Base-by-base conservation (phyloP, 2,888 invertebrate species). In the Matsumyia berberina region DNA sequence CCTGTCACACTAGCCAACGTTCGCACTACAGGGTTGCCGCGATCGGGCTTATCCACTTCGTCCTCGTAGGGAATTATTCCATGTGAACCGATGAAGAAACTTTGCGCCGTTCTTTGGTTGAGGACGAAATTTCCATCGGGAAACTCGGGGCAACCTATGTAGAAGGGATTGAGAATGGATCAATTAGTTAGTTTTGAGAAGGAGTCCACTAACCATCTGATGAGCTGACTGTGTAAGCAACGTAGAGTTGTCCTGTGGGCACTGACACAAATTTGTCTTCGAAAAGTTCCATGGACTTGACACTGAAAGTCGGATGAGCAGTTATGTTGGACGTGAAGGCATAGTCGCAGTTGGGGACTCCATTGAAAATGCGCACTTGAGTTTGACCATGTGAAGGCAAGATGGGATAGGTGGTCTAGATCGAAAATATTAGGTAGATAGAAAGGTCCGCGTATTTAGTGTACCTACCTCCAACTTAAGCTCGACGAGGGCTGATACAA, bases 401-500 rank as follows among this genome's bases (percentile, higher is more conserved):
- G 4, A 92, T 89, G 0, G 95, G 94, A 89, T 95, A 95, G 0
- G 95, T 95, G 88, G 93, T 93, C 95, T 95, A 91, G 1, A 90
- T 89, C 64, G 7, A 85, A 86, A 58, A 19, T 29, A 2, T 42
- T 17, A 19, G 5, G 15, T 37, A n/a, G 1, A 12, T 2, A n/a
- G 33, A 9, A 9, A n/a, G 7, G 1, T 24, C 2, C 5, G 5
- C 3, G 29, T 5, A 29, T 11, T 11, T 7, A 1, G 19, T 17
- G 17, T 33, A 86, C 89, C 88, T 90, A 95, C 96, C 94, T 97
- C 94, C 72, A 97, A 92, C 31, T 93, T 91, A 0, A 97, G 89
- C 91, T 98, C 97, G 0, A 99, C 94, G n/a, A 96, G 89, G 3
- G 95, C 98, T 0, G 99, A 97, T 33, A 97, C 93, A n/a, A 96